phyloP scores from a whole-genome alignment of 2,888 invertebrate species.

The Isotomurus palustris region DNA sequence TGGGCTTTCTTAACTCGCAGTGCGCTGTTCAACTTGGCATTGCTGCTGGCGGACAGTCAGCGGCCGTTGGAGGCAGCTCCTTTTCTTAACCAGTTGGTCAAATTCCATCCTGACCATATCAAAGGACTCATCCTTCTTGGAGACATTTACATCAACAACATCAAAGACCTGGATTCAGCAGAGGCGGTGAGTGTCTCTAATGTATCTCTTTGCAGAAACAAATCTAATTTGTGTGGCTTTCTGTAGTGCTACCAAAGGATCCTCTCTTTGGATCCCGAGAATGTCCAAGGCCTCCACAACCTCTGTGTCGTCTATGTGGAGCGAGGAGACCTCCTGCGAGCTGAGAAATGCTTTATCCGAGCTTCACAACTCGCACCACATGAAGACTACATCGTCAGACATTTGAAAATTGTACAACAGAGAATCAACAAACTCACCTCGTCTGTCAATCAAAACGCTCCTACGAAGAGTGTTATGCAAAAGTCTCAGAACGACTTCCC shows the following conservation, averaged over 20 bases:
- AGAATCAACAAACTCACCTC: slow-evolving; percentile 52
- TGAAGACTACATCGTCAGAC: slow-evolving; percentile 85
- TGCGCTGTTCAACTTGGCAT: slow-evolving; percentile 88
- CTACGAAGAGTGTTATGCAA: slow-evolving; percentile 22
- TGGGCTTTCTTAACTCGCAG: slow-evolving; percentile 72
- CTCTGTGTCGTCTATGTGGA: slow-evolving; percentile 94
- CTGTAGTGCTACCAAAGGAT: slow-evolving; percentile 84
- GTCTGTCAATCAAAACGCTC: slow-evolving; percentile 28
- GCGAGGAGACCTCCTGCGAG: slow-evolving; percentile 75
- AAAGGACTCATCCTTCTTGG: slow-evolving; percentile 90
- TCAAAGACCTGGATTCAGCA: slow-evolving; percentile 89
- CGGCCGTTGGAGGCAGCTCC: slow-evolving; percentile 87
- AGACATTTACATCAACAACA: slow-evolving; percentile 92
- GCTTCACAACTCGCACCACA: slow-evolving; percentile 78
- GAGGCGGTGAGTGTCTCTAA: slow-evolving; percentile 66
- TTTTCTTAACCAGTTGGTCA: slow-evolving; percentile 81
- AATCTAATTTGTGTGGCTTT: slow-evolving; percentile 7
- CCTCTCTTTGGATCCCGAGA: slow-evolving; percentile 77
- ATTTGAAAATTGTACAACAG: slow-evolving; percentile 80
- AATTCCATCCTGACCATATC: slow-evolving; percentile 86
- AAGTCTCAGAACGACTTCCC: slow-evolving; percentile 25
- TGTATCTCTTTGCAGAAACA: neutral
- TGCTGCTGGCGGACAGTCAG: slow-evolving; percentile 80
- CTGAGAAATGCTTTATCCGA: slow-evolving; percentile 75
- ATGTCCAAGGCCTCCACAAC: slow-evolving; percentile 92